Base-by-base conservation (phyloP, 2,888 invertebrate genomes). In the Cylindroiulus punctatus region DNA sequence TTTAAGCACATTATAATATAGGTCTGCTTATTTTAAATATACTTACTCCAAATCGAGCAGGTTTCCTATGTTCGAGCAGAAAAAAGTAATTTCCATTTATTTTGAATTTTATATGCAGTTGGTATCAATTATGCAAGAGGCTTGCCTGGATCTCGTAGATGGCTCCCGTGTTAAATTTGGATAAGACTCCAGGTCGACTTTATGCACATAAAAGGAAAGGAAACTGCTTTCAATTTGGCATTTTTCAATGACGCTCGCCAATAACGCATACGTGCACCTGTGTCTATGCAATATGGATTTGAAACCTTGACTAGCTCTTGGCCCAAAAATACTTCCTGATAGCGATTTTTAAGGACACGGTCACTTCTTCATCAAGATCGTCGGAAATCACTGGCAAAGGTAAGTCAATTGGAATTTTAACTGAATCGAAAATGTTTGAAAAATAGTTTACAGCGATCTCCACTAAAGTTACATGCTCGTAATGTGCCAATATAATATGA, bases 91-190 rank as follows among this genome's bases (percentile, higher is more conserved):
- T 83, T 83, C 42, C 42, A 42, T 83, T 83, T 40, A 42, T 83
- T 57, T 84, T 84, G 57, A 84, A 84, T 84, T 84, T 84, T 84
- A 52, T 52, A 84, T 52, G 84, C 57, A 84, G 57, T 12, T 36
- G 10, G n/a, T 52, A 52, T 84, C 84, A 84, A 84, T 52, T 84
- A 84, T 84, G 84, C 57, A 84, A 30, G 47, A 84, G 36, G 47
- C n/a, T 52, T 84, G 26, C 30, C 76, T 76, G 76, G 30, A 76
- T 76, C 30, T 83, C 40, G 40, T 83, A 40, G 83, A 42, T 44
- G 83, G 44, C 83, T 83, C 83, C 83, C 30, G 30, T 76, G 14
- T 76, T 30, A 14, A 76, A 76, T 76, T 76, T 83, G 83, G 44
- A 40, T 83, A 83, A 40, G 44, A 83, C 83, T 83, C 83, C 83